Evolutionary conservation across 2,888 invertebrate species (phyloP).

Genomic region (Sphaeridia pumilis): DNA sequence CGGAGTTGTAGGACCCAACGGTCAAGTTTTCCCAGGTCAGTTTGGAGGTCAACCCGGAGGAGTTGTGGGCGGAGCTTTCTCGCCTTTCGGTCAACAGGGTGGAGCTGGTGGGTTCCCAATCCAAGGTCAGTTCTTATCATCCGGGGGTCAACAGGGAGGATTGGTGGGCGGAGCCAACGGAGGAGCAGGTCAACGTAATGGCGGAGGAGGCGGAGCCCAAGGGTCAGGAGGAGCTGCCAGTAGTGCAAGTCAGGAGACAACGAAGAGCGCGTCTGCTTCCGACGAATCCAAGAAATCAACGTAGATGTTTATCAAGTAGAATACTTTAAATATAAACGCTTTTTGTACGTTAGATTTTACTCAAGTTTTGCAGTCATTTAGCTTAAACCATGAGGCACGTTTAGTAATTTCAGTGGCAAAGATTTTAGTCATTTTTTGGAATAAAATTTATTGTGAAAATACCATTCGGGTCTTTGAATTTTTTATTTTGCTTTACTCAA

Average conservation of each 20-base stretch:
- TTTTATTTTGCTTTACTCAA: too few species aligned
- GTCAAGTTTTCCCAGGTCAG: conserved; percentile 1
- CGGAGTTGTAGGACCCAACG: background rate
- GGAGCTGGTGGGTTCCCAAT: background rate
- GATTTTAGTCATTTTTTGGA: too few species aligned
- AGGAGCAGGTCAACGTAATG: too few species aligned
- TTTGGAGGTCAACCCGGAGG: conserved; percentile 1
- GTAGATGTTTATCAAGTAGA: too few species aligned
- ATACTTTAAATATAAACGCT: too few species aligned
- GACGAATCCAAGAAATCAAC: background rate
- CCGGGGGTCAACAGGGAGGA: background rate
- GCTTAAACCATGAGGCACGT: too few species aligned
- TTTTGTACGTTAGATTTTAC: too few species aligned
- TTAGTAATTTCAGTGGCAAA: too few species aligned
- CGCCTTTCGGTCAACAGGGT: background rate
- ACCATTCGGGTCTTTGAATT: too few species aligned
- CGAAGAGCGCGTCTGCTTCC: background rate
- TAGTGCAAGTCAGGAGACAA: background rate
- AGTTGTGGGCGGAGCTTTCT: background rate
- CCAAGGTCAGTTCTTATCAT: background rate
- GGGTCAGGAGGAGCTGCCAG: background rate
- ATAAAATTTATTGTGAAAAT: too few species aligned
- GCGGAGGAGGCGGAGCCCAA: too few species aligned
- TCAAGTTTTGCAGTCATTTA: too few species aligned
- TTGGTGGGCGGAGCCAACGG: background rate